Evolutionary conservation across 2,888 invertebrate species (phyloP), one percentile per base, ranked within the genome.

Genomic region (Drosophila pullipes): DNA sequence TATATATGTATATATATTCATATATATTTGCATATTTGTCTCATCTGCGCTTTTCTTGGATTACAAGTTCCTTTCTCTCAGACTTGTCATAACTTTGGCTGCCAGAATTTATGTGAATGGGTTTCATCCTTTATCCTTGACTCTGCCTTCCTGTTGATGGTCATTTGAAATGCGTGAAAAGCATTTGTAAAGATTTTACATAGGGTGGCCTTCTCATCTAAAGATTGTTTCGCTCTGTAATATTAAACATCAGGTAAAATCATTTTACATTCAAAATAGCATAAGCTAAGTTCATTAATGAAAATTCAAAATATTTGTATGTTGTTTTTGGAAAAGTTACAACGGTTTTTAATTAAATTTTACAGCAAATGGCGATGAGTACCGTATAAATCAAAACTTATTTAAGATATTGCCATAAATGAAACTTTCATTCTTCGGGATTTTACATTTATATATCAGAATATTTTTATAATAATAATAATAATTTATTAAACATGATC

Each of bases 11-110:
- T 37, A 7, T 37, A 7, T 18, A 1, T 30, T 7, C 0, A 30
- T n/a, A n/a, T 41, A 4, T 52, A 47, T 47, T 65, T 49, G 25
- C 54, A 37, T 55, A 11, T 11, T 50, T 52, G 39, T 53, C 58
- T 58, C 49, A 60, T 64, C 37, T 67, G 52, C 60, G 55, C 55
- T 66, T 78, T 67, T 65, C 71, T 57, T 67, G 58, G 81, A 70
- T 81, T 81, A 73, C 78, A 74, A 68, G 74, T 58, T 31, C 3
- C 54, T 41, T 50, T 10, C 69, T 79, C 82, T 74, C 79, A 59
- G 74, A 70, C 65, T 74, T 82, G 81, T 82, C 81, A 82, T 82
- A 82, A 82, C 82, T 82, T 74, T 74, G 72, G 81, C 81, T 70
- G 50, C 35, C 44, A 59, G 57, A 77, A 82, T 82, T 82, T 79